phyloP scores from a whole-genome alignment of 2,888 invertebrate genomes.

The Drosophila emarginata region DNA sequence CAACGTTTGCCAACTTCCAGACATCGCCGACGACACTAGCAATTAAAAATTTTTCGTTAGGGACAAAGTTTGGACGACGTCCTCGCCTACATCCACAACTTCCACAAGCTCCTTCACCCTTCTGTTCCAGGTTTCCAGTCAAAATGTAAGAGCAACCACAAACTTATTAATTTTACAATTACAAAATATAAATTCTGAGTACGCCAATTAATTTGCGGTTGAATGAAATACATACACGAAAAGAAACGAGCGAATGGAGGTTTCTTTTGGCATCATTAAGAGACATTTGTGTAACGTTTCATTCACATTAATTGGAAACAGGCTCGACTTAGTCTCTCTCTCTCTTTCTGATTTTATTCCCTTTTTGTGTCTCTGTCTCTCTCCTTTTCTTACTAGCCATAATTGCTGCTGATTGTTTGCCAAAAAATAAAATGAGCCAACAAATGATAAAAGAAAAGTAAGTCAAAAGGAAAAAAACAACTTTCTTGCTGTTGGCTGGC shows the following conservation, averaged over 20 bases:
- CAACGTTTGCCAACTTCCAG: conserved; percentile 42
- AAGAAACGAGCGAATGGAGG: conserved; percentile 15
- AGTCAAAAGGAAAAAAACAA: conserved; percentile 16
- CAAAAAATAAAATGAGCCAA: conserved; percentile 36
- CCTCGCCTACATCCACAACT: background rate
- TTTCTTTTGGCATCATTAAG: conserved; percentile 57
- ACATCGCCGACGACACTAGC: conserved; percentile 54
- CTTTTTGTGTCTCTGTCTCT: background rate
- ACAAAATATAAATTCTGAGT: conserved; percentile 69
- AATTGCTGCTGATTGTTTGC: conserved; percentile 66
- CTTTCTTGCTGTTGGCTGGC: too few species aligned
- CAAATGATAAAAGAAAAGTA: background rate
- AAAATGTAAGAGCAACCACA: conserved; percentile 40
- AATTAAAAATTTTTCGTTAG: conserved; percentile 61
- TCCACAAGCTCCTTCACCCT: background rate
- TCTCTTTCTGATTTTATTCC: background rate
- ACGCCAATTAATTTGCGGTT: conserved; percentile 70
- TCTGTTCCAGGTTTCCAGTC: conserved; percentile 26
- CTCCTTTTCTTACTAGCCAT: conserved; percentile 28
- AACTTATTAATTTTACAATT: conserved; percentile 75
- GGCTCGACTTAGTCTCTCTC: conserved; percentile 14
- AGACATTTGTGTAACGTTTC: conserved; percentile 57
- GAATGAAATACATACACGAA: conserved; percentile 55
- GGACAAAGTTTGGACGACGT: conserved; percentile 23
- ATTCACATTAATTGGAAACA: conserved; percentile 63